These are phyloP conservation scores for Eubucco bourcierii DNA, from an alignment of 2,113 vertebrate species.

Conservation along the genomic window DNA sequence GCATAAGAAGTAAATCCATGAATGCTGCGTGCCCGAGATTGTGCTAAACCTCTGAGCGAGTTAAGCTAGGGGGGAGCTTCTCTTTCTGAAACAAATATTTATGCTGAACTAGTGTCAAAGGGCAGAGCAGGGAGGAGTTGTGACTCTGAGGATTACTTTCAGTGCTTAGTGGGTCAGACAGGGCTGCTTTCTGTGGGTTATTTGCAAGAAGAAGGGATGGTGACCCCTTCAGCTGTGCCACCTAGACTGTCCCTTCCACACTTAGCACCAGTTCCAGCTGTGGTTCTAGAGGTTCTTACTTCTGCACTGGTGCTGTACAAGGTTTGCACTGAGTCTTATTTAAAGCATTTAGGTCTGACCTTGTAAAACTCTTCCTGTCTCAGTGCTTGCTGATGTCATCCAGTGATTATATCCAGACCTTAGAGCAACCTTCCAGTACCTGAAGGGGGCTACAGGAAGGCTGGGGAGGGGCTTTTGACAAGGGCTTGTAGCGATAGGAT, in stretches of 20 bases:
- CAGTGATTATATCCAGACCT: background rate
- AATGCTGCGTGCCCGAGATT: background rate
- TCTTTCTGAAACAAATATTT: background rate
- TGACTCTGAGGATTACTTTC: background rate
- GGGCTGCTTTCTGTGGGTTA: background rate
- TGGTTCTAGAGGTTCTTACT: background rate
- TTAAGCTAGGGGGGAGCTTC: background rate
- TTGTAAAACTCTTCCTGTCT: background rate
- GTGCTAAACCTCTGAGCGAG: background rate
- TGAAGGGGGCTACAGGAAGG: no score
- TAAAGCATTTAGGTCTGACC: background rate
- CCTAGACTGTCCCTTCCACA: background rate
- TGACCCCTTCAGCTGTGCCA: background rate
- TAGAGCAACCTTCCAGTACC: no score
- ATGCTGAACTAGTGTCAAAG: background rate
- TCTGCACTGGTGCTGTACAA: background rate
- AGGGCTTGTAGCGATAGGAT: no score
- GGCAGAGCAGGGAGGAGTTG: background rate
- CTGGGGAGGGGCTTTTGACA: no score
- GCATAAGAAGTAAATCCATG: background rate
- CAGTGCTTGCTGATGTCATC: background rate
- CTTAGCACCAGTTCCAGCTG: accelerated
- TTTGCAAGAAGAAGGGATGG: background rate
- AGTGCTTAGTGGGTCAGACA: background rate
- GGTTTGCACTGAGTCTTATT: background rate